phyloP scores from a whole-genome alignment of 2,888 invertebrate species.

The Synergus laeviventris region DNA sequence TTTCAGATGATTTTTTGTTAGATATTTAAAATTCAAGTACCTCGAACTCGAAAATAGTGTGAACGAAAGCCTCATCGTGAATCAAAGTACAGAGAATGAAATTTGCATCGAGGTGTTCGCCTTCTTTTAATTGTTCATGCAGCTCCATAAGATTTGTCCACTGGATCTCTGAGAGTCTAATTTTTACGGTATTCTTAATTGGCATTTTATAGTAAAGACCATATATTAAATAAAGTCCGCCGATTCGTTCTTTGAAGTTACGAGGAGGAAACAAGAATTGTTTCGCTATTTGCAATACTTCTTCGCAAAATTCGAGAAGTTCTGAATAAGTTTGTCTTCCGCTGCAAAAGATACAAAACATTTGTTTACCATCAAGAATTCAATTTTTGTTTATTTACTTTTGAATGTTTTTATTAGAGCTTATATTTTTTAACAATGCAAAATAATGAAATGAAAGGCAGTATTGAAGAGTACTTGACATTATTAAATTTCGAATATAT shows the following conservation, averaged over 20 bases:
- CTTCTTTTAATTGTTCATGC: conserved; percentile 62
- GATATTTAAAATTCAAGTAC: conserved; percentile 53
- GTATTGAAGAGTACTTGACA: too few relatives aligned
- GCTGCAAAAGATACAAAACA: conserved; percentile 53
- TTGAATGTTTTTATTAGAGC: too few relatives aligned
- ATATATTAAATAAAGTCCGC: conserved; percentile 70
- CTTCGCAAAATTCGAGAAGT: conserved; percentile 70
- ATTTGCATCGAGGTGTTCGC: conserved; percentile 69
- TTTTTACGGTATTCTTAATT: conserved; percentile 60
- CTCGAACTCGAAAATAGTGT: conserved; percentile 65
- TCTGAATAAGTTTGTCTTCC: conserved; percentile 61
- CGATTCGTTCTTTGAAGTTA: conserved; percentile 66
- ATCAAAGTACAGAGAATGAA: conserved; percentile 70
- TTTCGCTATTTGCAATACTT: conserved; percentile 66
- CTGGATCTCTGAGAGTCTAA: conserved; percentile 64
- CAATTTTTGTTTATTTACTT: too few relatives aligned
- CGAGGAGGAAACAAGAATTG: conserved; percentile 62
- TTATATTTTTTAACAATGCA: too few relatives aligned
- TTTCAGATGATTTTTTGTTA: background rate
- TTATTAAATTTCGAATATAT: too few relatives aligned
- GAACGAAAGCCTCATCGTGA: conserved; percentile 63
- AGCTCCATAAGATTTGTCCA: conserved; percentile 66
- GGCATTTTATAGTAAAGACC: conserved; percentile 71
- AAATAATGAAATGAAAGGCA: too few relatives aligned
- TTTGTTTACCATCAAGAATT: background rate